Evolutionary conservation across 2,888 invertebrate species (phyloP), one percentile per base, ranked within the genome.

Genomic region (Luffia ferchaultella): DNA sequence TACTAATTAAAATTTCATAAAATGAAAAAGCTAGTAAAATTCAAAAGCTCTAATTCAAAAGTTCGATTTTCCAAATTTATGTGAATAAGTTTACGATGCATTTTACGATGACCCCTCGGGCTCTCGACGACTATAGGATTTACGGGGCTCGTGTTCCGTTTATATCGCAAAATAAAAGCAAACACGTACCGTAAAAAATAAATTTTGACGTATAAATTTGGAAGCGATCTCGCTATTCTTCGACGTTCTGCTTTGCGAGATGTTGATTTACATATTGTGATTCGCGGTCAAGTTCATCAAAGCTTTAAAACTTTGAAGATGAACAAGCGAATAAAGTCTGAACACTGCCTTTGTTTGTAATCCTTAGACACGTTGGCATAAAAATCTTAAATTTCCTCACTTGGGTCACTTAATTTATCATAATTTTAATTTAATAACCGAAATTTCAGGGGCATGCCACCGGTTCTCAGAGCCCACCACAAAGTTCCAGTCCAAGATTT

Each of bases 31-130:
- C 30, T 30, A 7, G 30, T 30, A 30, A 30, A 30, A 3, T 30
- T 30, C 5, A 30, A 30, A 30, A 3, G 30, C 12, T 30, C 30
- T 30, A 20, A 46, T 20, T 46, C 17, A 20, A 46, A 46, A 30
- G 30, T 46, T 73, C 71, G 72, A 76, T 76, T 75, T 74, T 71
- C 62, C 64, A 72, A 76, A 75, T 71, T 76, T 72, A 77, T 76
- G 72, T 67, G 62, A 62, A 62, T 63, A 58, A 65, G 59, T 78
- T 78, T 78, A 76, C 75, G 74, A 67, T 70, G 68, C 70, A 71
- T 70, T 78, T 78, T 76, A 78, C 76, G 76, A 74, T 70, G 63
- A 64, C 69, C 70, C 70, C 68, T 72, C 70, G 20, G 43, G 19
- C 16, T 3, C 30, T n/a, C 5, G 12, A 12, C 30, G 30, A 30